phyloP scores from a whole-genome alignment of 2,888 invertebrate genomes.

The Ectemnius cavifrons region DNA sequence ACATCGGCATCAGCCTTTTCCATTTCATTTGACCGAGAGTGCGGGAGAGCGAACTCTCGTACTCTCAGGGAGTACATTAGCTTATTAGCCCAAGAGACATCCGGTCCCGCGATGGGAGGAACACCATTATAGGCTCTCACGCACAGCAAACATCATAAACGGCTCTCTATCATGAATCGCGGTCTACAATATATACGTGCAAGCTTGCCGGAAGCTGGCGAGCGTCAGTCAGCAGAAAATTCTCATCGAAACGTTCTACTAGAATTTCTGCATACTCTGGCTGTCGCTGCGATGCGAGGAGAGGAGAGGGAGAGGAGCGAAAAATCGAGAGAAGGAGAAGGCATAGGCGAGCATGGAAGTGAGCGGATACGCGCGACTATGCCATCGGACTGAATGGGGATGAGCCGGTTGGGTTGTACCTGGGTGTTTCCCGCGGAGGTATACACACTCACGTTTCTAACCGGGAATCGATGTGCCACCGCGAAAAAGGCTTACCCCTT shows the following conservation, averaged over 20 bases:
- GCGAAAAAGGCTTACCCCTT: constrained; percentile 62
- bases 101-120: too few species aligned
- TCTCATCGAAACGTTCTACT: background rate
- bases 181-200: background rate
- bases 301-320: too few species aligned
- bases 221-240: constrained; percentile 2
- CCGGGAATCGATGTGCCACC: constrained; percentile 38
- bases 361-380: constrained; percentile 1
- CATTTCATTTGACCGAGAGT: background rate
- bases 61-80: background rate
- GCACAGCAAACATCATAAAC: too few species aligned
- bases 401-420: constrained; percentile 52
- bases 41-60: background rate
- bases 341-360: background rate
- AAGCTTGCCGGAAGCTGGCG: background rate
- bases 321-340: background rate
- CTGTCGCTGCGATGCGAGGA: background rate
- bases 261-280: background rate
- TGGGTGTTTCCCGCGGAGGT: constrained; percentile 30
- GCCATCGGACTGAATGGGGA: constrained; percentile 1
- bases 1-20: background rate
- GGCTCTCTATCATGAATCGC: too few species aligned
- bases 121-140: too few species aligned
- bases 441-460: background rate
- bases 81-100: background rate